Percentiles rank a stretch among this genome's conserved stretches.
Conservation (phyloP, 2,888 invertebrate genomes). For the Protophormia terraenovae region DNA sequence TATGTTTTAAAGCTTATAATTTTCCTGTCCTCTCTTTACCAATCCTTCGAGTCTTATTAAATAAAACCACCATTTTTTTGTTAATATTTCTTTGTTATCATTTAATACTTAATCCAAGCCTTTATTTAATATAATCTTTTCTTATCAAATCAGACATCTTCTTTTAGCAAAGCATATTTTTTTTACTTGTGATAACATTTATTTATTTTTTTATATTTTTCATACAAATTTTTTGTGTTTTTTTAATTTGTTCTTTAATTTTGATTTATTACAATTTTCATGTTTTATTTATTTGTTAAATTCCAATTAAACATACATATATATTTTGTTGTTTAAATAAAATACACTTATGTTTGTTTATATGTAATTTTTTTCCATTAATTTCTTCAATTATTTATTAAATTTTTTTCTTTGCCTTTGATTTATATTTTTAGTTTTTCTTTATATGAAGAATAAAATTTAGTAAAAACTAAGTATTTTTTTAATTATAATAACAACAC, state of each 20-base stretch:
- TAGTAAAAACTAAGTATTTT: no score
- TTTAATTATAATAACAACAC: no score
- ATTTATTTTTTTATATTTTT: neutral
- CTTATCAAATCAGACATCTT: conserved; percentile 38
- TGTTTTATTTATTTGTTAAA: neutral
- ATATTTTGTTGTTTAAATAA: conserved; percentile 27
- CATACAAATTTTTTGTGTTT: conserved; percentile 48
- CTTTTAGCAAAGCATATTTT: conserved; percentile 25
- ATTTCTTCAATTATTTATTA: neutral
- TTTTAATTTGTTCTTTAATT: no score
- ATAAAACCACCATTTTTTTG: neutral
- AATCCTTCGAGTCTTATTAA: neutral
- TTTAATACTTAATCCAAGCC: conserved; percentile 49
- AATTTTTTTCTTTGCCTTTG: neutral
- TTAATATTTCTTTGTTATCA: conserved; percentile 13
- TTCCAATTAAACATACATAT: conserved; percentile 44
- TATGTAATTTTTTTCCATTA: neutral
- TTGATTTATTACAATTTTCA: conserved; percentile 42
- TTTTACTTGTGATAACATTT: neutral
- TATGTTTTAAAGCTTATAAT: no score
- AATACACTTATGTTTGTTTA: conserved; percentile 17
- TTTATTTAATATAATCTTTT: conserved; percentile 24
- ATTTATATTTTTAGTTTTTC: no score
- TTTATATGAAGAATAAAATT: no score
- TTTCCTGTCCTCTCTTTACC: no score